Percentiles rank a stretch among this genome's conserved stretches.
These are phyloP conservation scores for Anneissia japonica DNA, from an alignment of 35 echinoderm and acorn worm genomes.

Conservation along the genomic window DNA sequence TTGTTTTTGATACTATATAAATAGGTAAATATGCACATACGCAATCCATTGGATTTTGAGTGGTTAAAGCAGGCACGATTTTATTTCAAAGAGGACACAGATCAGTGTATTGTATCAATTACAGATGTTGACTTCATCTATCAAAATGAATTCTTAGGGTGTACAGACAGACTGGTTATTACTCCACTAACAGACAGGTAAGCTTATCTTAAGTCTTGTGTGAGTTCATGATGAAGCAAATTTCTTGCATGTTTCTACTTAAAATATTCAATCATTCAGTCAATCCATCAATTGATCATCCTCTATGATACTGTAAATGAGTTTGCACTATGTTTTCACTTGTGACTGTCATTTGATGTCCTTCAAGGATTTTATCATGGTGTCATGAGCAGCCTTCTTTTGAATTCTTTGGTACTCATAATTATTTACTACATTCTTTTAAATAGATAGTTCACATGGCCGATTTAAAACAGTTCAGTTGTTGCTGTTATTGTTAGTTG, in stretches of 20 bases:
- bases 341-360: no score
- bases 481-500: no score
- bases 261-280: background rate
- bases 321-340: no score
- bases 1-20: background rate
- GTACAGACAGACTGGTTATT: constrained; percentile 96
- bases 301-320: no score
- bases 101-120: constrained; percentile 94
- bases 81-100: constrained; percentile 96
- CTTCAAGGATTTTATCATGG: no score
- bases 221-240: background rate
- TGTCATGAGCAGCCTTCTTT: no score
- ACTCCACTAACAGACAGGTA: constrained; percentile 99
- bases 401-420: no score
- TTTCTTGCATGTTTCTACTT: background rate
- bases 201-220: background rate
- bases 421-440: no score
- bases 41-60: constrained; percentile 92
- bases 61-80: constrained; percentile 99
- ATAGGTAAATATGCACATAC: constrained; percentile 86
- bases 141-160: constrained; percentile 98
- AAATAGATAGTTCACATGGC: no score
- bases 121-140: constrained; percentile 98
- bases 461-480: no score
- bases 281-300: no score